phyloP scores from a whole-genome alignment of 2,888 invertebrate genomes.

The Ophonus ardosiacus region DNA sequence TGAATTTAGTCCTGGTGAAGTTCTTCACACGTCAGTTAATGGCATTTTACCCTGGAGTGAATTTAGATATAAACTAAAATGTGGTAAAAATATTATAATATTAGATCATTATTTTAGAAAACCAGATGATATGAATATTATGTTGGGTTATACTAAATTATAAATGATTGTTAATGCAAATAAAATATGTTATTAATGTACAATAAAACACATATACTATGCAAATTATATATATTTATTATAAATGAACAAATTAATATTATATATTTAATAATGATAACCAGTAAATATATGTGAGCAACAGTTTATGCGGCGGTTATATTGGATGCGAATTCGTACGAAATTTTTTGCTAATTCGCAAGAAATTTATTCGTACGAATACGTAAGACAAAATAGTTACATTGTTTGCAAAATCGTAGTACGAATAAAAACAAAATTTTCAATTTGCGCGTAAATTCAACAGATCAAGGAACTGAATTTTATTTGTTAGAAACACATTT shows the following conservation, averaged over 20 bases:
- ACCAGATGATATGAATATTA: slow-evolving; percentile 73
- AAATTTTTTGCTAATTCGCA: too few species aligned
- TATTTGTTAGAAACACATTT: too few species aligned
- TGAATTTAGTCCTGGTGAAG: slow-evolving; percentile 68
- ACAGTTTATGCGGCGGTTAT: neutral
- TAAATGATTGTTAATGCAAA: slow-evolving; percentile 27
- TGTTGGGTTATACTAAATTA: slow-evolving; percentile 70
- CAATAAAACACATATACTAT: slow-evolving; percentile 25
- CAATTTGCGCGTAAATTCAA: too few species aligned
- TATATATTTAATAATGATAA: slow-evolving; percentile 47
- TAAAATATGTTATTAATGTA: slow-evolving; percentile 11
- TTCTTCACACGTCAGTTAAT: slow-evolving; percentile 67
- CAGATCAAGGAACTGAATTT: too few species aligned
- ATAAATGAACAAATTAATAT: slow-evolving; percentile 30
- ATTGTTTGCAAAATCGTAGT: too few species aligned
- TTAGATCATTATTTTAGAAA: slow-evolving; percentile 72
- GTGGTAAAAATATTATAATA: slow-evolving; percentile 69
- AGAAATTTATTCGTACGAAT: too few species aligned
- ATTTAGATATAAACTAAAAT: slow-evolving; percentile 68
- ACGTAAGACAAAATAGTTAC: too few species aligned
- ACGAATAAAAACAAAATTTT: too few species aligned
- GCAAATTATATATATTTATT: slow-evolving; percentile 21
- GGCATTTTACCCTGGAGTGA: slow-evolving; percentile 71
- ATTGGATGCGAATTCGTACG: too few species aligned
- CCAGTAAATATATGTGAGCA: slow-evolving; percentile 46